Evolutionary conservation across 2,113 vertebrate species (phyloP).

Genomic region (Himantopus leucocephalus): DNA sequence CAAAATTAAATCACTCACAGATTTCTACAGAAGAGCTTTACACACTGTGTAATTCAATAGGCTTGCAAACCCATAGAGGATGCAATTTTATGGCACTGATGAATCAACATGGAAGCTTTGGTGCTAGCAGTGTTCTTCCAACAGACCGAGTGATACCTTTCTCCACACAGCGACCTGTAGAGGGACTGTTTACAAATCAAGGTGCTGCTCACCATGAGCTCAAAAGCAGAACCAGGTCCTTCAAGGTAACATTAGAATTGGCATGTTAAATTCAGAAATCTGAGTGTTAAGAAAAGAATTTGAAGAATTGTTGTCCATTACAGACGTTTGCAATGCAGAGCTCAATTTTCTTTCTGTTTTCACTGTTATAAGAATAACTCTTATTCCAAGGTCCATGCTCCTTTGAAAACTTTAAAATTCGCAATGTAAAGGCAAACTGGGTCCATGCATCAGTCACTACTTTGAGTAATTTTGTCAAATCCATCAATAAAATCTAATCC

Average conservation of each 20-base stretch:
- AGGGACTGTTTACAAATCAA: not conserved
- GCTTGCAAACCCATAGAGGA: not conserved
- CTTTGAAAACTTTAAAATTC: not conserved
- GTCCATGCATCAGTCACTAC: accelerated
- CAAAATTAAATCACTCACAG: not conserved
- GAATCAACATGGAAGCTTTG: not conserved
- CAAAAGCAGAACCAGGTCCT: not conserved
- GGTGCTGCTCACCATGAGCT: not conserved
- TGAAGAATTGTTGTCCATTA: not conserved
- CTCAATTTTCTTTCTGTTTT: not conserved
- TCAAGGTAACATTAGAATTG: not conserved
- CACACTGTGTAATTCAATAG: not conserved
- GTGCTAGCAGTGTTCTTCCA: not conserved
- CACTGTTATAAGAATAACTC: not conserved
- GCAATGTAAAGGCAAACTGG: not conserved
- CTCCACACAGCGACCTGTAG: not conserved
- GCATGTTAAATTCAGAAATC: not conserved
- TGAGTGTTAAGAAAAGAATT: not conserved
- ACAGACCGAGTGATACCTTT: not conserved
- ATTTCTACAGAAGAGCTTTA: not conserved
- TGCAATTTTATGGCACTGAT: not conserved
- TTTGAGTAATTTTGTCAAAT: not conserved
- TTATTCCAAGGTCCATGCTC: not conserved
- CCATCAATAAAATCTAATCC: not conserved
- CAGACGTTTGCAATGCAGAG: not conserved